Evolutionary conservation across 2,888 invertebrate genomes (phyloP).

Genomic region (Xylocampa areola): DNA sequence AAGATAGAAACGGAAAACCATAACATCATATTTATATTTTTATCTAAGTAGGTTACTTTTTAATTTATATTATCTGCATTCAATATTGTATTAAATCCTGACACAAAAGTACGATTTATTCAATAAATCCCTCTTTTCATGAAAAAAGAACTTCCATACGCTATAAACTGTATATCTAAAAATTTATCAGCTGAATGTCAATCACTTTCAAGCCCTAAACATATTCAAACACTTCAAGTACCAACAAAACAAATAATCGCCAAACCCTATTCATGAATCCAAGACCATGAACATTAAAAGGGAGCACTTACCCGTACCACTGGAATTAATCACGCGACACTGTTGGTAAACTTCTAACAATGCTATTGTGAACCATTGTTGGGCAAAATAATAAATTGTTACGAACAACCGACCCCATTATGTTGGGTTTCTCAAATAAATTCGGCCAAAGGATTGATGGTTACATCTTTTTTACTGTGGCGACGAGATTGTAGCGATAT

Average conservation of each 20-base stretch:
- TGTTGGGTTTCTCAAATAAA: slow-evolving; percentile 75
- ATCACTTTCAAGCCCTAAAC: slow-evolving; percentile 10
- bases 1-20: no score
- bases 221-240: slow-evolving; percentile 42
- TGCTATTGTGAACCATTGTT: slow-evolving; percentile 74
- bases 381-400: slow-evolving; percentile 65
- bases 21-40: no score
- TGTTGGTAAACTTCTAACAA: slow-evolving; percentile 88
- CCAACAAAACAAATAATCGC: slow-evolving; percentile 46
- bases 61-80: no score
- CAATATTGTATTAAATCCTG: no score
- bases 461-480: slow-evolving; percentile 69
- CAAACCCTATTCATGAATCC: slow-evolving; percentile 50
- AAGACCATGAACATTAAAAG: slow-evolving; percentile 59
- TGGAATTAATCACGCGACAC: slow-evolving; percentile 84
- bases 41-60: no score
- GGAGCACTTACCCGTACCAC: slow-evolving; percentile 80
- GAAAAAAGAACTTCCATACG: no score
- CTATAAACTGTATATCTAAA: no score
- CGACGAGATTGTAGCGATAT: slow-evolving; percentile 51
- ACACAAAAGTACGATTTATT: no score
- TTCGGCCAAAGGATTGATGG: slow-evolving; percentile 74
- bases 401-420: slow-evolving; percentile 61
- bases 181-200: neutral
- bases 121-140: no score